Evolutionary conservation across 2,113 vertebrate species (phyloP), one percentile per base, ranked within the genome.

Genomic region (Chaetodon trifascialis): DNA sequence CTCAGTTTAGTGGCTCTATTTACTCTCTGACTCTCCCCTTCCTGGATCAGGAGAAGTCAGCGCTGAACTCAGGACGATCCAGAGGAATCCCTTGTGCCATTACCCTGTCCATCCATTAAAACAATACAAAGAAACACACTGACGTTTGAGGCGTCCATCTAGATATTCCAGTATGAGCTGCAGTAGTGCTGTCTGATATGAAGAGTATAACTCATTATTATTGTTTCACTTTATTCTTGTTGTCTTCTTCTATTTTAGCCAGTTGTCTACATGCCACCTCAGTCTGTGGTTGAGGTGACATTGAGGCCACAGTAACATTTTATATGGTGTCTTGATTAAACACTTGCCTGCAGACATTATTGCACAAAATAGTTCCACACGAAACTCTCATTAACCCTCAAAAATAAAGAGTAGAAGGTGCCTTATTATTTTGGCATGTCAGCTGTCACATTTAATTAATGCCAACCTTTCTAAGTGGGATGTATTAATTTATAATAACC

Each of bases 1-100:
- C 82, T 88, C 72, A 67, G 67, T 86, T 86, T 78, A 89, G 73
- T 51, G 7, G 52, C 78, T 85, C 76, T 90, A 58, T 90, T 90
- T 82, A 88, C 66, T 70, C 69, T 58, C 64, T 47, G 38, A 83
- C 54, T 62, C 71, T 70, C 65, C 64, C 7, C 49, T 70, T 81
- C 72, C 59, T 70, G 56, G 52, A 59, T 80, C 16, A 58, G 72
- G 76, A 76, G 55, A 89, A 88, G 71, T 84, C 70, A 56, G 65
- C 71, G 75, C 68, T 67, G 58, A 86, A 44, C 70, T 69, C 36
- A 52, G 73, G 62, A 73, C 66, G 60, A 76, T 75, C 46, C 73
- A 54, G 52, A 81, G 44, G 70, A 88, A 82, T 79, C 71, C 42
- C 82, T 68, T 46, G 75, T 79, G 78, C 54, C 11, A 58, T 63